Evolutionary conservation across 2,888 invertebrate species (phyloP).

Genomic region (Creontiades dilutus): DNA sequence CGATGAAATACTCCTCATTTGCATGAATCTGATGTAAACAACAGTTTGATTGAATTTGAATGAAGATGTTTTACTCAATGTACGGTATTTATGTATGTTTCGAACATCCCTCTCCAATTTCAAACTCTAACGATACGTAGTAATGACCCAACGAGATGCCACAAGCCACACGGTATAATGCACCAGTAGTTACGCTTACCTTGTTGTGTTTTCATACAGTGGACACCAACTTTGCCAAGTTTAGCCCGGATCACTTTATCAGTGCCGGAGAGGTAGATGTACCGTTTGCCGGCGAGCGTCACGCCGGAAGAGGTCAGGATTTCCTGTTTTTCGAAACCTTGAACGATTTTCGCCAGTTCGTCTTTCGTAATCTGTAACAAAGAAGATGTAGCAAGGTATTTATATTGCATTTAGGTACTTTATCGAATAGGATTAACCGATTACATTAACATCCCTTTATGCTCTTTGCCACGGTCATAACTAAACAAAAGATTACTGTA

Average conservation of each 20-base stretch:
- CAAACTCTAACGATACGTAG: no score
- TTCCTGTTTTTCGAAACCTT: constrained; percentile 94
- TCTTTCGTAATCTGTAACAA: constrained; percentile 90
- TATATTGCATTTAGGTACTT: no score
- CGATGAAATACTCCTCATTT: no score
- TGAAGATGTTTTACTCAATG: no score
- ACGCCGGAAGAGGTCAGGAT: constrained; percentile 93
- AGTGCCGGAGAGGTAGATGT: constrained; percentile 96
- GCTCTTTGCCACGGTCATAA: no score
- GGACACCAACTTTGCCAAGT: constrained; percentile 94
- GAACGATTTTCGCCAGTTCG: constrained; percentile 92
- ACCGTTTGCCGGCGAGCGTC: constrained; percentile 94
- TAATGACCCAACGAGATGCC: neutral
- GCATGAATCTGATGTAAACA: no score
- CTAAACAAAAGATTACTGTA: no score
- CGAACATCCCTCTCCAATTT: no score
- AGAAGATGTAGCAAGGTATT: constrained; percentile 18
- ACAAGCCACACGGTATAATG: neutral
- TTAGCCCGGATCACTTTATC: constrained; percentile 96
- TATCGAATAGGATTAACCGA: no score
- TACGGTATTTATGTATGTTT: no score
- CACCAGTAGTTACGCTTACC: constrained; percentile 81
- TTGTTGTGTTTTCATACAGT: constrained; percentile 98
- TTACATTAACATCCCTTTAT: no score
- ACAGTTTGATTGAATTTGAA: no score